Base-by-base conservation (phyloP, 1,140 invertebrate species). In the Caenorhabditis brenneri region DNA sequence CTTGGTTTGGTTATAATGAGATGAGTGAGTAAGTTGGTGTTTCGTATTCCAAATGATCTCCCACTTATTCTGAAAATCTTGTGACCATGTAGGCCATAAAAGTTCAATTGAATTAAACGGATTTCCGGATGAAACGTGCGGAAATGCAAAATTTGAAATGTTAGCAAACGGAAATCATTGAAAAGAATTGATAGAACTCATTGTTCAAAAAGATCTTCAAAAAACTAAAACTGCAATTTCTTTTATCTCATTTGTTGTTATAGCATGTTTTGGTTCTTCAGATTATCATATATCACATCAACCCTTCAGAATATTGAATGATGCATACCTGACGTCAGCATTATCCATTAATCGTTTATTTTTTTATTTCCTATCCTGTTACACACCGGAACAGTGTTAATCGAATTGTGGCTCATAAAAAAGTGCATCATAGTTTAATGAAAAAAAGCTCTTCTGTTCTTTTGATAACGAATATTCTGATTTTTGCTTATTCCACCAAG, bases 341-440 rank as follows among this genome's bases (percentile, higher is more conserved):
- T 46, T 46, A 42, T 42, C 65, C n/a, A 74, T 74, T 74, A 65
- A n/a, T 65, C 58, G 31, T 24, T 74, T 74, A 74, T 74, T 46
- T 24, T 55, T 74, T 42, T 46, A 74, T 74, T 74, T 42, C 36
- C 65, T 42, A 31, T 74, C 19, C 24, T 10, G 22, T 27, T 27
- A 10, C 0, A 74, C n/a, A 24, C 65, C 65, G 65, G 65, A 42
- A 74, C 36, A 27, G 16, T 9, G 36, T 24, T 74, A 42, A 42
- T 39, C 36, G 33, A 74, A 74, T 39, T 74, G n/a, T 22, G n/a
- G 12, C 22, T 15, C n/a, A 4, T 42, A 12, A 19, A 19, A 65
- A 65, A 36, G 58, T 65, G 19, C 58, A 65, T 65, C 9, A 33
- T 33, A 19, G 36, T 27, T 2, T 5, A 22, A 19, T 65, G 33